Evolutionary conservation across 2,888 invertebrate species (phyloP).

Genomic region (Drosophila hamatofila): DNA sequence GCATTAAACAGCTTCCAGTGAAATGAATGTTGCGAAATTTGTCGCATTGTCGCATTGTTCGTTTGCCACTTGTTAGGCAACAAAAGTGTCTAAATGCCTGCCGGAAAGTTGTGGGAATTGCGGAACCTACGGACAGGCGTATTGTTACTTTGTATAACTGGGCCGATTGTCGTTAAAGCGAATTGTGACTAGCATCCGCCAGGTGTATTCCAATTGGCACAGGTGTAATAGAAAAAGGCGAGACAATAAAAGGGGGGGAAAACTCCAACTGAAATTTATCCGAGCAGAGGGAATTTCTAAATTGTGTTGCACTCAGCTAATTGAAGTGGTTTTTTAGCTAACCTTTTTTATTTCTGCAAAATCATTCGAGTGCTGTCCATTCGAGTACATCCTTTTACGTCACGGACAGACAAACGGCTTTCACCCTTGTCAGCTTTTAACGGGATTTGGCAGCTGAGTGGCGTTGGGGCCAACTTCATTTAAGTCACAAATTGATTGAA

Average conservation of each 20-base stretch:
- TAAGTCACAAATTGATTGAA: background rate
- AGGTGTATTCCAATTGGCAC: conserved; percentile 49
- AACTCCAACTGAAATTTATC: conserved; percentile 17
- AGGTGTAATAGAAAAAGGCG: conserved; percentile 15
- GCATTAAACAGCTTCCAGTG: background rate
- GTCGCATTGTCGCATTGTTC: conserved; percentile 15
- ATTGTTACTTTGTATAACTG: conserved; percentile 28
- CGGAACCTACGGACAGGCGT: background rate
- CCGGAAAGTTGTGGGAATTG: conserved; percentile 24
- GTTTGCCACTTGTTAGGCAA: conserved; percentile 4
- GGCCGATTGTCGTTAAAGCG: background rate
- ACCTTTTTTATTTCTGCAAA: conserved; percentile 12
- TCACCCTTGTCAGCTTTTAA: conserved; percentile 50
- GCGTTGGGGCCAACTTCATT: conserved; percentile 3
- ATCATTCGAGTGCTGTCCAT: conserved; percentile 21
- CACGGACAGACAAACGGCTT: conserved; percentile 35
- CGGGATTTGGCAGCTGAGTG: conserved; percentile 16
- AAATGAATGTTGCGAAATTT: conserved; percentile 5
- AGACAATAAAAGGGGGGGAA: conserved; percentile 19
- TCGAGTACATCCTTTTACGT: conserved; percentile 33
- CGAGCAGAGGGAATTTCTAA: background rate
- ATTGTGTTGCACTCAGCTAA: conserved; percentile 63
- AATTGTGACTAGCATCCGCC: conserved; percentile 40
- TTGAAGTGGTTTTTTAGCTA: conserved; percentile 40
- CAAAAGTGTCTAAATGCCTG: conserved; percentile 15